A percentile compares a stretch with the other conserved stretches of the same genome.
These are phyloP conservation scores for Pachypanchax playfairii DNA, from an alignment of 2,113 vertebrate species.

Conservation along the genomic window DNA sequence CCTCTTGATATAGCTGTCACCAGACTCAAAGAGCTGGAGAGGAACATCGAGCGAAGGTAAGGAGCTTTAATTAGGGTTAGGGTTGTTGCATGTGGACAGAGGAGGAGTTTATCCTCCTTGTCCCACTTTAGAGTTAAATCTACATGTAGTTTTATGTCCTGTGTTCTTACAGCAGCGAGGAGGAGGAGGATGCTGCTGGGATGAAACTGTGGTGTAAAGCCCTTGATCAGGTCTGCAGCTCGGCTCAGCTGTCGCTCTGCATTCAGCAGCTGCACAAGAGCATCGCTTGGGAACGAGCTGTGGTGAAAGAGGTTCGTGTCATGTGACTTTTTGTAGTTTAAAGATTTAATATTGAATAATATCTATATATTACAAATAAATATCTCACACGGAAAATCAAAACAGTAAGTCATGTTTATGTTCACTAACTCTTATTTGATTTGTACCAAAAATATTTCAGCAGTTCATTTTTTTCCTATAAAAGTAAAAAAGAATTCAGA, in stretches of 20 bases:
- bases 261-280: constrained; percentile 96
- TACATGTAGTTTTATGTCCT: constrained; percentile 63
- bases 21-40: constrained; percentile 95
- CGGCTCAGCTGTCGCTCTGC: constrained; percentile 95
- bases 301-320: constrained; percentile 95
- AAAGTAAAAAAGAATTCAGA: too few relatives aligned
- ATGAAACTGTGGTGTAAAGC: constrained; percentile 93
- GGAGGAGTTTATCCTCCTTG: neutral
- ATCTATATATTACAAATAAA: neutral
- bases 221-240: constrained; percentile 88
- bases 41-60: constrained; percentile 98
- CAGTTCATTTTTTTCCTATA: too few relatives aligned
- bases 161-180: constrained; percentile 74
- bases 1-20: constrained; percentile 97
- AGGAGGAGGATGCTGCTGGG: constrained; percentile 91
- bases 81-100: neutral
- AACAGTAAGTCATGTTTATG: too few relatives aligned
- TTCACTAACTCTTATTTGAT: too few relatives aligned
- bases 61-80: constrained; percentile 79
- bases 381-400: too few relatives aligned
- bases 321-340: neutral
- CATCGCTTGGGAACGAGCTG: constrained; percentile 94
- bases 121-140: neutral
- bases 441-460: too few relatives aligned
- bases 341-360: neutral